Evolutionary conservation across 2,113 vertebrate genomes (phyloP).

Genomic region (Pelodiscus sinensis): DNA sequence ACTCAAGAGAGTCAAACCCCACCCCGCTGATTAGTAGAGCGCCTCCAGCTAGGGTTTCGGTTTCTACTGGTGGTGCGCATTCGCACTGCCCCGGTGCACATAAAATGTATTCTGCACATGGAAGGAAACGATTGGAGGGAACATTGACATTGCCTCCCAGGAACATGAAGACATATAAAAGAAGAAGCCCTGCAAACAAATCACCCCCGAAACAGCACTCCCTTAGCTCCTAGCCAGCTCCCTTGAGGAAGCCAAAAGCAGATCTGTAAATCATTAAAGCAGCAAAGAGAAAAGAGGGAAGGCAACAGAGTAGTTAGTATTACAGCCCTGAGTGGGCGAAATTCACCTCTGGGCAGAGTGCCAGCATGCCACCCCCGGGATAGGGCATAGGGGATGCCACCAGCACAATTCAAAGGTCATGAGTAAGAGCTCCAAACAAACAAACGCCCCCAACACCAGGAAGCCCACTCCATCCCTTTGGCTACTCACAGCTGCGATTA

Average conservation of each 20-base stretch:
- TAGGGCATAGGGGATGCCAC: background rate
- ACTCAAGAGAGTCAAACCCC: too few species aligned
- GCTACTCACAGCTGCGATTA: constrained; percentile 33
- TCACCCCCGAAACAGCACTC: accelerated
- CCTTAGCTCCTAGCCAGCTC: background rate
- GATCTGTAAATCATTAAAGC: background rate
- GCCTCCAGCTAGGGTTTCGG: too few species aligned
- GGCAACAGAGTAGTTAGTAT: background rate
- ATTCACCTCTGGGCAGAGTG: background rate
- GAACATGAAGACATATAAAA: too few species aligned
- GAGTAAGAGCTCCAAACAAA: background rate
- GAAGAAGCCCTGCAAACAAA: background rate
- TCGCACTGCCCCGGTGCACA: too few species aligned
- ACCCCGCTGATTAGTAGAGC: too few species aligned
- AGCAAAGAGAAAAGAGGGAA: background rate
- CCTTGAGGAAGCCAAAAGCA: background rate
- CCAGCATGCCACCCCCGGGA: background rate
- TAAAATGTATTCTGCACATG: too few species aligned
- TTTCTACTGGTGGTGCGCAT: too few species aligned
- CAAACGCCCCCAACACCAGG: too few species aligned
- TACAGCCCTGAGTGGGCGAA: background rate
- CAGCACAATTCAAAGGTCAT: constrained; percentile 8
- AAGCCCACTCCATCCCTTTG: background rate
- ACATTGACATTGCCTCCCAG: too few species aligned
- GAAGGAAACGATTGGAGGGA: too few species aligned